Evolutionary conservation across 2,888 invertebrate species (phyloP), one percentile per base, ranked within the genome.

Genomic region (Tenodera sinensis): DNA sequence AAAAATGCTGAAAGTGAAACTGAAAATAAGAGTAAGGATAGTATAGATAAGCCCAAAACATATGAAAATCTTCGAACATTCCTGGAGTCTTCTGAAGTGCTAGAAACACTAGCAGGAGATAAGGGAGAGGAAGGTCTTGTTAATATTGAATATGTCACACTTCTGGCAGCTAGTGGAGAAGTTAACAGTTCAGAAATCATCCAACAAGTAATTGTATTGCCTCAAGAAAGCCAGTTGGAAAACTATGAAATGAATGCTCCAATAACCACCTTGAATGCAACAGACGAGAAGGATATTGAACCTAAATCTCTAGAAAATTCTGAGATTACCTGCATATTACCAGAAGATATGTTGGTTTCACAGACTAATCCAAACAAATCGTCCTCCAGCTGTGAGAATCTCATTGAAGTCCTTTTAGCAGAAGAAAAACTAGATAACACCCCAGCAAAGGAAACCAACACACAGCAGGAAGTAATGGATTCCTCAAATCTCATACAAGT

Each of bases 51-150:
- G 27, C 34, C 86, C 8, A 84, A 83, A 47, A 85, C 86, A 12
- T 89, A 83, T 28, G 81, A 34, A 30, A 89, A 83, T 34, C 83
- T 89, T 30, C 83, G 88, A 25, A 84, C 88, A 28, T 89, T 89
- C 82, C 28, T 89, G 15, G 89, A 88, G 83, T 89, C 89, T 25
- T 84, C 89, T 30, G 89, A 89, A 34, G 89, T 89, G 27, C 34
- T 83, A 8, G 89, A 83, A 83, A 83, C 86, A 30, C 83, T 89
- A 14, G 28, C 89, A 3, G 82, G 87, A 2, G 83, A 83, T 4
- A 82, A n/a, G 14, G 71, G 34, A 30, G 88, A 88, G 20, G 83
- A 47, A 28, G 88, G 88, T 42, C 9, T 85, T 15, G 42, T 71
- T n/a, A 87, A 83, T 0, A 42, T 87, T 12, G 87, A 87, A 42